phyloP scores from a whole-genome alignment of 1,140 invertebrate species.

The Trichoplusia ni region DNA sequence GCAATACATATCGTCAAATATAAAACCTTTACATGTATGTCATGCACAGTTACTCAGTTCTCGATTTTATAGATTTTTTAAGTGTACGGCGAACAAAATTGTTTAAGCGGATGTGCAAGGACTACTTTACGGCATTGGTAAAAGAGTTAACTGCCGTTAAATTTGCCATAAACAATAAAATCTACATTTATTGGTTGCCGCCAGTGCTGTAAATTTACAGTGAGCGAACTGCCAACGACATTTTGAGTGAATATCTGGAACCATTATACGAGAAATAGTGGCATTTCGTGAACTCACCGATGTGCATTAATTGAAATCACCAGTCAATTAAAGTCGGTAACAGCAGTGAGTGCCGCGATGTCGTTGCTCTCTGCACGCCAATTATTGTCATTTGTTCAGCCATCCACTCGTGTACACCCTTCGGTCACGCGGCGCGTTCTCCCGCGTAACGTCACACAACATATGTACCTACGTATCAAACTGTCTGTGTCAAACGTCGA shows the following conservation, averaged over 20 bases:
- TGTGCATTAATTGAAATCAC: constrained; percentile 74
- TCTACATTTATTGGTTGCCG: constrained; percentile 81
- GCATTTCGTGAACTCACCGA: constrained; percentile 64
- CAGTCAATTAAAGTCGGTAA: constrained; percentile 69
- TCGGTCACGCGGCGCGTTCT: constrained; percentile 33
- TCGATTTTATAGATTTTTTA: background rate
- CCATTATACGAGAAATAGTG: constrained; percentile 61
- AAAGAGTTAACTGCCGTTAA: constrained; percentile 79
- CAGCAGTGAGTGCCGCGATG: constrained; percentile 47
- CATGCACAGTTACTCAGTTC: too few species aligned
- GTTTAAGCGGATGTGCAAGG: constrained; percentile 45
- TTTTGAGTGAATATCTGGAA: constrained; percentile 75
- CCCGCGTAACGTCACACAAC: constrained; percentile 21
- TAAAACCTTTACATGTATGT: too few species aligned
- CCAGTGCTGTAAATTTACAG: constrained; percentile 74
- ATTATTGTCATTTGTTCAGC: constrained; percentile 72
- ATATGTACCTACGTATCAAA: constrained; percentile 19
- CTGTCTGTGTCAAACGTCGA: constrained; percentile 5
- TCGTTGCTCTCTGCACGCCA: constrained; percentile 60
- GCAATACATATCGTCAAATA: too few species aligned
- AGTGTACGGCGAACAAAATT: constrained; percentile 39
- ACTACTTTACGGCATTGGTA: constrained; percentile 72
- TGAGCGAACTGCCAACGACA: constrained; percentile 74
- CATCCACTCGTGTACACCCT: constrained; percentile 46
- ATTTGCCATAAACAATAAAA: constrained; percentile 80